phyloP scores from a whole-genome alignment of 2,797 vertebrate genomes.

The Channallabes apus region DNA sequence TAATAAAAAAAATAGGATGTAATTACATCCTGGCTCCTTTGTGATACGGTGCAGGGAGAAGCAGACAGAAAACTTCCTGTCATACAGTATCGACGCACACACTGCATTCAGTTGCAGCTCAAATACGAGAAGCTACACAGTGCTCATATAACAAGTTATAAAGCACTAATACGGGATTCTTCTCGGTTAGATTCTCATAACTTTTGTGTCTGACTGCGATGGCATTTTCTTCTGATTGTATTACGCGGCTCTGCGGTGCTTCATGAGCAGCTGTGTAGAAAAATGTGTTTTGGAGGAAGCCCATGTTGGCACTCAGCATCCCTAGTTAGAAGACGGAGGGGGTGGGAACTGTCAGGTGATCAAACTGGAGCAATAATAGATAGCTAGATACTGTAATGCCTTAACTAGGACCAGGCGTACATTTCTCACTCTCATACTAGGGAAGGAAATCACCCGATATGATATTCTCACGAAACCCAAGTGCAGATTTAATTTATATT shows the following conservation, averaged over 20 bases:
- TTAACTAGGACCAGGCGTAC: neutral
- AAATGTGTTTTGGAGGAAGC: neutral
- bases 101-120: neutral
- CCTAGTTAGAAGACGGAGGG: neutral
- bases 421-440: neutral
- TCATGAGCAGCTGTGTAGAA: neutral
- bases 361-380: neutral
- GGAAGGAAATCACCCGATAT: no score
- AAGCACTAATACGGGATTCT: neutral
- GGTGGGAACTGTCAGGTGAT: neutral
- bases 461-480: no score
- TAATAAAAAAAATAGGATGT: slow-evolving; percentile 1
- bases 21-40: slow-evolving; percentile 30
- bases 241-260: neutral
- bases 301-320: neutral
- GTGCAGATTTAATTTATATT: no score
- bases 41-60: slow-evolving; percentile 13
- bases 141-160: neutral
- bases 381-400: neutral
- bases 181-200: neutral
- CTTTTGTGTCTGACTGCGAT: neutral
- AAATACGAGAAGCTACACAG: neutral
- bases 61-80: slow-evolving; percentile 29
- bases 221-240: neutral
- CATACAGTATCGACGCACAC: neutral